These are phyloP conservation scores for Gadus chalcogrammus DNA, from an alignment of 2,113 vertebrate genomes.

Conservation along the genomic window DNA sequence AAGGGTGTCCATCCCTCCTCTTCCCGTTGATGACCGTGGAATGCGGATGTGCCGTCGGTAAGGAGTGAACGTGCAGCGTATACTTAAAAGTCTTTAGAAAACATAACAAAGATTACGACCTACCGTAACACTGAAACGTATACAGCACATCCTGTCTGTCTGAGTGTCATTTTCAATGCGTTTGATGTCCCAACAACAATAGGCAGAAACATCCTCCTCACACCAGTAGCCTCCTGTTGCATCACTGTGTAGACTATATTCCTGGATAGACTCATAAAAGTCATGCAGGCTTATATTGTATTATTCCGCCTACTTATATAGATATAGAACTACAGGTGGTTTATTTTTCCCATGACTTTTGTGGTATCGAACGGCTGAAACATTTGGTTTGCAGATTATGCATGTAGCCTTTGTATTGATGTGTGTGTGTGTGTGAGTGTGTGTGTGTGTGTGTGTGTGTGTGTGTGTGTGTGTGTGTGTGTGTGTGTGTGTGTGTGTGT, in stretches of 20 bases:
- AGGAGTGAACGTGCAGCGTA: not conserved
- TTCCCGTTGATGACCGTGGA: not conserved
- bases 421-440: too few species aligned
- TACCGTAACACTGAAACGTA: not conserved
- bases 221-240: not conserved
- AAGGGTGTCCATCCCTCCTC: not conserved
- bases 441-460: not conserved
- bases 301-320: too few species aligned
- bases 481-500: not conserved
- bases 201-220: not conserved
- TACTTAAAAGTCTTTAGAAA: not conserved
- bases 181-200: not conserved
- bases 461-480: not conserved
- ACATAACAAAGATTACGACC: not conserved
- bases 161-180: not conserved
- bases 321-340: too few species aligned
- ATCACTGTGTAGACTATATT: not conserved
- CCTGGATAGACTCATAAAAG: not conserved
- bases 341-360: too few species aligned
- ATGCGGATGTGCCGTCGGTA: not conserved
- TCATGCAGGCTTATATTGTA: too few species aligned
- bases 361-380: too few species aligned
- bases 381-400: too few species aligned
- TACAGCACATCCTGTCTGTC: not conserved
- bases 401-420: too few species aligned